Conservation (phyloP, 2,888 invertebrate genomes). For the Matsumyia berberina region DNA sequence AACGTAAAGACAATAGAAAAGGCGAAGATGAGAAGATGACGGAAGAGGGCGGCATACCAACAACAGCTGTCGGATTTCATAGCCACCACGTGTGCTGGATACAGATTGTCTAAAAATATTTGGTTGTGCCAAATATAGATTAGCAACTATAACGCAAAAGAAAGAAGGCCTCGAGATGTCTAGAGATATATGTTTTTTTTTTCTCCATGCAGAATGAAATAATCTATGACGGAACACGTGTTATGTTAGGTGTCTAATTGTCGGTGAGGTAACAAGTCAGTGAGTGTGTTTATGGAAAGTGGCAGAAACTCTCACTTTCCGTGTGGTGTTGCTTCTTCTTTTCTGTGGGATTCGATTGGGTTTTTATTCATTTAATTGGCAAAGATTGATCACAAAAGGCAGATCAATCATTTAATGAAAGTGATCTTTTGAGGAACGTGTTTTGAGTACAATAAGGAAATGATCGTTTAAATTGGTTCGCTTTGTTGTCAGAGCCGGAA, state of each 20-base stretch:
- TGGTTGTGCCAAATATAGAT: slow-evolving; percentile 39
- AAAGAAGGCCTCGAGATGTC: neutral
- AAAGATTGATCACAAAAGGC: slow-evolving; percentile 44
- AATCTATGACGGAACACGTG: slow-evolving; percentile 24
- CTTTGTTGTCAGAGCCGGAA: neutral
- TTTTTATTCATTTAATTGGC: slow-evolving; percentile 43
- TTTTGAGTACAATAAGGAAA: slow-evolving; percentile 10
- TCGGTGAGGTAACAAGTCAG: slow-evolving; percentile 34
- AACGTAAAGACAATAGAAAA: slow-evolving; percentile 13
- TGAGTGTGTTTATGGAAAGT: slow-evolving; percentile 41
- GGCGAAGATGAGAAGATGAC: neutral
- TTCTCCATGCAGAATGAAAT: slow-evolving; percentile 3
- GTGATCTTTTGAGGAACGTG: slow-evolving; percentile 10
- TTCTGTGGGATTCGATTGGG: neutral
- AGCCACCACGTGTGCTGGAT: slow-evolving; percentile 44
- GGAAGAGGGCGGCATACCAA: neutral
- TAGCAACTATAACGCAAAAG: neutral
- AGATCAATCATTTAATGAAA: slow-evolving; percentile 40
- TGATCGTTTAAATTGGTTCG: neutral
- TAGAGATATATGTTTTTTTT: neutral
- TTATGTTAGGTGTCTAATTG: slow-evolving; percentile 30
- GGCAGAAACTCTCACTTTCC: slow-evolving; percentile 34
- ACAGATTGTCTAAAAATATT: slow-evolving; percentile 44
- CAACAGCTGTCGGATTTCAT: slow-evolving; percentile 24
- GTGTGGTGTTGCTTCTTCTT: slow-evolving; percentile 4